phyloP scores from a whole-genome alignment of 2,113 vertebrate species.

The Gavialis gangeticus region DNA sequence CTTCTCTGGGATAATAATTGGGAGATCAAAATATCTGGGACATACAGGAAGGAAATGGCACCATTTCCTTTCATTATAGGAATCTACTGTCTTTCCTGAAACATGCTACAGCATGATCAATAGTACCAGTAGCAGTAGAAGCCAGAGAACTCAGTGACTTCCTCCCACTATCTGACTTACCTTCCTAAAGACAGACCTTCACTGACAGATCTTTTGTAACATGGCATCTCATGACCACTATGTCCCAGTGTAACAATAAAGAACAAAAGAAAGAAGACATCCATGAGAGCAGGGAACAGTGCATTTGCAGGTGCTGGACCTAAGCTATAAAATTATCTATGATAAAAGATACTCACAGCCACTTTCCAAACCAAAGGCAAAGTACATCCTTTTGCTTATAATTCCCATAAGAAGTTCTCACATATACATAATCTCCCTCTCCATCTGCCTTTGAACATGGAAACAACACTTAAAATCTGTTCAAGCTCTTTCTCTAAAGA shows the following conservation, averaged over 20 bases:
- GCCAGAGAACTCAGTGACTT: not conserved
- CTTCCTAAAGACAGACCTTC: not conserved
- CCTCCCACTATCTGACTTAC: not conserved
- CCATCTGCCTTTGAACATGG: not conserved
- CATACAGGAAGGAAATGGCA: not conserved
- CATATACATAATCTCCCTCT: not conserved
- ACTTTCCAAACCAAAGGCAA: not conserved
- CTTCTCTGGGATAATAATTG: conserved; percentile 4
- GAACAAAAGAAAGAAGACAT: not conserved
- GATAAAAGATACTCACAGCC: not conserved
- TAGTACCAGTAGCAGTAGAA: not conserved
- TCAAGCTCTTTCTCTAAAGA: not conserved
- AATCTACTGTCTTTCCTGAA: conserved; percentile 16
- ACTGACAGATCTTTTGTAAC: not conserved
- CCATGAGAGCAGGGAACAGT: not conserved
- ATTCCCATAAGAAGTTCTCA: not conserved
- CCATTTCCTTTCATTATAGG: not conserved
- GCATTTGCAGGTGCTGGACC: not conserved
- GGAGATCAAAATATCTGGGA: not conserved
- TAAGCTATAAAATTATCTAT: not conserved
- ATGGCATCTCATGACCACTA: not conserved
- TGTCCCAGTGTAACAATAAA: not conserved
- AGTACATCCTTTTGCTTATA: not conserved
- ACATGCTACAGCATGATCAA: not conserved
- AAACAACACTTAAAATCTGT: not conserved